Base-by-base conservation (phyloP, 2,113 vertebrate species). In the Apodemus sylvaticus region DNA sequence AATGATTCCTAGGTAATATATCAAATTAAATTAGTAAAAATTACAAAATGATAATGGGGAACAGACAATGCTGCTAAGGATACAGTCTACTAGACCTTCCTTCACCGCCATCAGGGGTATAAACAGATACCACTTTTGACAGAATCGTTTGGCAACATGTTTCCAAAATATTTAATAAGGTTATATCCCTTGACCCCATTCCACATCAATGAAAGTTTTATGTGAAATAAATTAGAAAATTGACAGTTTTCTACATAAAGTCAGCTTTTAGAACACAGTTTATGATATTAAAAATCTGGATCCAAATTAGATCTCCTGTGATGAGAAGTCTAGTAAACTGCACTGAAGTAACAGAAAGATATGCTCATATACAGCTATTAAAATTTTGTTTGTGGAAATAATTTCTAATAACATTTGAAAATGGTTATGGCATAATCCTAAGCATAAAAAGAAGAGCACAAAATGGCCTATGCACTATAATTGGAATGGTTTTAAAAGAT, bases 301-400 rank as follows among this genome's bases (percentile, higher is more conserved):
- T 93, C 24, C 78, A 96, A 96, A 91, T 93, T 94, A 97, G 96
- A 79, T 91, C 36, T 70, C 36, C 87, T 94, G 24, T 55, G 81
- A 89, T 34, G 70, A 86, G 64, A 53, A 91, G 78, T 82, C 81
- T 94, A 92, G 89, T 89, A 96, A 91, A 92, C 19, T 62, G 16
- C 79, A 97, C 64, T 70, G 17, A 90, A 87, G 95, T 83, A 94
- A 92, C 62, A 11, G 93, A 42, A 95, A 79, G 48, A 91, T 48
- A 24, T 24, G 91, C 39, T 91, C 86, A 86, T 60, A 95, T 24
- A 5, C 26, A 70, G 78, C 89, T 97, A 96, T 92, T 94, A 92
- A 95, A 86, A 90, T 90, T 86, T n/a, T 79, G 53, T 89, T 86
- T 94, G 86, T 76, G 89, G 74, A 71, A 95, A 95, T 42, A 19